Evolutionary conservation across 2,113 vertebrate species (phyloP).

Genomic region (Chelonoidis abingdonii): DNA sequence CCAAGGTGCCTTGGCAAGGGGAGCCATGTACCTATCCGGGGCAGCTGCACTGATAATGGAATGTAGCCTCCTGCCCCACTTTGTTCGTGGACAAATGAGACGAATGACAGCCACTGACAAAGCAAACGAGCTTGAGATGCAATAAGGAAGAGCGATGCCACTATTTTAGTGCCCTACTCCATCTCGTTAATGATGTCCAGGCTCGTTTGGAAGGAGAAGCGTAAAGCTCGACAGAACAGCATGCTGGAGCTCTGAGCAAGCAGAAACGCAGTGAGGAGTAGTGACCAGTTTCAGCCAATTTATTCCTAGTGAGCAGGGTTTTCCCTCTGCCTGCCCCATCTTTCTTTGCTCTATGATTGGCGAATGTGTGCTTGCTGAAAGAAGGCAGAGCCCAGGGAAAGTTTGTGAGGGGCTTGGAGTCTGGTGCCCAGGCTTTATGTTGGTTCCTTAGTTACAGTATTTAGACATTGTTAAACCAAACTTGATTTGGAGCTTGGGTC

Average conservation of each 20-base stretch:
- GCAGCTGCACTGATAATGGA: not conserved
- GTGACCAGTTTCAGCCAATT: constrained; percentile 30
- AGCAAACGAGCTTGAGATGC: not conserved
- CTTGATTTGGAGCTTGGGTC: not conserved
- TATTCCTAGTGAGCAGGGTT: constrained; percentile 11
- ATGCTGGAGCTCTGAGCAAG: not conserved
- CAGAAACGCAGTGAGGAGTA: constrained; percentile 17
- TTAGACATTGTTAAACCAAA: not conserved
- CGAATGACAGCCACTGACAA: constrained; percentile 11
- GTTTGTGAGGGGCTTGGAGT: not conserved
- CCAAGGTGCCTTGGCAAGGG: not conserved
- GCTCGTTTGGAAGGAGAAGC: not conserved
- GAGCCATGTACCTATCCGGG: not conserved
- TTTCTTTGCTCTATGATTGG: constrained; percentile 10
- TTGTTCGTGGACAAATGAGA: not conserved
- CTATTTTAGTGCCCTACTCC: not conserved
- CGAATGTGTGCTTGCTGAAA: not conserved
- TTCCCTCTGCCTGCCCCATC: not conserved
- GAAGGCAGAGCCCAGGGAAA: not conserved
- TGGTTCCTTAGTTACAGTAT: not conserved
- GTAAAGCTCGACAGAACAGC: not conserved
- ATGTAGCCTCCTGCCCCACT: not conserved
- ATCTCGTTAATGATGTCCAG: not conserved
- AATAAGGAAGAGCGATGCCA: not conserved
- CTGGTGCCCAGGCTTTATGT: not conserved